Base-by-base conservation (phyloP, 1,140 invertebrate species). In the Dendroctonus ponderosae region DNA sequence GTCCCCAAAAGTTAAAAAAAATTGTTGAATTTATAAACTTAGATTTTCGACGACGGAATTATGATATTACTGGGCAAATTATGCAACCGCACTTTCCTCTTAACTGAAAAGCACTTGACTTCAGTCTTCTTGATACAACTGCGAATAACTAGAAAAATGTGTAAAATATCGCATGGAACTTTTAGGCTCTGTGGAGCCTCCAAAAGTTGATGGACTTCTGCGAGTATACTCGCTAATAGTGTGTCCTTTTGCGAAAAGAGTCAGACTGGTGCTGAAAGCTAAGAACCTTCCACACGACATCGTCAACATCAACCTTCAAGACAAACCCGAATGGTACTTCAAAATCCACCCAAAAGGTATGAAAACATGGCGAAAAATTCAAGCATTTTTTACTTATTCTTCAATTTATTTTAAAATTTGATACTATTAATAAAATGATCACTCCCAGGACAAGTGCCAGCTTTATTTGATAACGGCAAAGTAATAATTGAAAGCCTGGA, bases 161-260 rank as follows among this genome's bases (percentile, higher is more conserved):
- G 26, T 26, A 26, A 26, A 26, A 26, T n/a, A 26, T 26, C 26
- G 26, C 3, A 3, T 26, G 1, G 26, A 26, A 26, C 1, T 26
- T 26, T 26, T 26, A 91, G 90, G 88, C 48, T 85, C 86, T 2
- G 70, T 77, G 5, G 83, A 84, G 5, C 89, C 90, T 2, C 83
- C 87, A 6, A 72, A 86, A 4, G 76, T 82, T 15, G 78, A 82
- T 67, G 91, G 87, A 3, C 87, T 87, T 73, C 74, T 94, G 46
- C 84, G 93, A 3, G 77, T 96, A 0, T 96, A 94, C 78, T 92
- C 88, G 44, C 96, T 91, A 93, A 83, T 91, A 69, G 95, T 89
- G 76, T 97, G 94, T 77, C 94, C 94, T 0, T 97, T 86, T 75
- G 93, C 92, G 0, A 89, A 96, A 74, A 84, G 94, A 65, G 85